These are phyloP conservation scores for Barbus barbus DNA, from an alignment of 2,113 vertebrate species.

Conservation along the genomic window DNA sequence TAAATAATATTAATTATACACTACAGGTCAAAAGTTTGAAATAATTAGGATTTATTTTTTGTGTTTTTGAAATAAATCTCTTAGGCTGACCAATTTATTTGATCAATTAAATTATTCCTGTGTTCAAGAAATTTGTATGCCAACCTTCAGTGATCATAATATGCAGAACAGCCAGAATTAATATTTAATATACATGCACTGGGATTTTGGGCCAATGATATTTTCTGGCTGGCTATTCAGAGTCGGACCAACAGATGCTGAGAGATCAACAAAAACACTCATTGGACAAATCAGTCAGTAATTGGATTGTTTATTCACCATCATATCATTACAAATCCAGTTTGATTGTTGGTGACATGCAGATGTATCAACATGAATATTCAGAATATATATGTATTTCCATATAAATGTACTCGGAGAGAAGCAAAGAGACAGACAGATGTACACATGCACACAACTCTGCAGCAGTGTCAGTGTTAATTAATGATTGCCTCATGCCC, in stretches of 20 bases:
- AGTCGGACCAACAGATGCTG: neutral
- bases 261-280: neutral
- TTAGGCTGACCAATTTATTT: too few relatives aligned
- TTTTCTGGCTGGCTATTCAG: neutral
- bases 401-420: neutral
- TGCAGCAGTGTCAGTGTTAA: constrained; percentile 38
- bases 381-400: neutral
- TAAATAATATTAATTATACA: neutral
- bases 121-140: too few relatives aligned
- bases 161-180: too few relatives aligned
- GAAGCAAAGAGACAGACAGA: neutral
- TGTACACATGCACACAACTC: neutral
- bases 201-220: neutral
- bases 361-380: neutral
- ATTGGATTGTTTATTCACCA: neutral
- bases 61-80: neutral
- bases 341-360: neutral
- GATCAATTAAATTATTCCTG: too few relatives aligned
- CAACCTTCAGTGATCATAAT: too few relatives aligned
- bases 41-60: too few relatives aligned
- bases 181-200: too few relatives aligned
- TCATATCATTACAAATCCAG: neutral
- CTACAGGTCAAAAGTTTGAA: neutral
- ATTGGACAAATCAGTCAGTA: neutral
- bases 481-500: constrained; percentile 33